These are phyloP conservation scores for Chrysochloris asiatica DNA, from an alignment of 2,113 vertebrate species.

Conservation along the genomic window DNA sequence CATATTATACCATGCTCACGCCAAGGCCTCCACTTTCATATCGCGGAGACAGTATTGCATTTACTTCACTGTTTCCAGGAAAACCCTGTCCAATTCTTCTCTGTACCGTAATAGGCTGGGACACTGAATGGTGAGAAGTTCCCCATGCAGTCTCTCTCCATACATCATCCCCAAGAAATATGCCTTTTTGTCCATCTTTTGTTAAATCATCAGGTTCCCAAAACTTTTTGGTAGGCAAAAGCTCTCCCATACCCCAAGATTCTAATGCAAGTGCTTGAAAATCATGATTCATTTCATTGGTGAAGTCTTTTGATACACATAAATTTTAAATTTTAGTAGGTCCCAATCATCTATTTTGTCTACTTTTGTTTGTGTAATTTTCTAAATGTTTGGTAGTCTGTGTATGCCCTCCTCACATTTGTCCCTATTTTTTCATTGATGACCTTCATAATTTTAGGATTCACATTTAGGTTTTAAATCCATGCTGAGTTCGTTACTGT, in stretches of 20 bases:
- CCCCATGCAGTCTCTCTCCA: constrained; percentile 99
- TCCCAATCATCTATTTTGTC: too few relatives aligned
- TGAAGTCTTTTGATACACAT: too few relatives aligned
- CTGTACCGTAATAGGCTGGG: constrained; percentile 92
- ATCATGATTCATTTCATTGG: too few relatives aligned
- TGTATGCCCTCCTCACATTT: too few relatives aligned
- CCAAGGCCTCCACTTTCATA: constrained; percentile 91
- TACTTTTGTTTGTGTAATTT: too few relatives aligned
- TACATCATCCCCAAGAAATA: constrained; percentile 95
- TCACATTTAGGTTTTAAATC: too few relatives aligned
- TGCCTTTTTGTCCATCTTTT: constrained; percentile 99
- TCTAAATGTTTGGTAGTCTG: too few relatives aligned
- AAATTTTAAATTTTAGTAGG: too few relatives aligned
- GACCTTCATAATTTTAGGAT: too few relatives aligned
- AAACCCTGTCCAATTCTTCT: constrained; percentile 90
- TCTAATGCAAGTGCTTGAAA: constrained; percentile 93
- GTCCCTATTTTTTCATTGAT: too few relatives aligned
- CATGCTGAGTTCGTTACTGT: too few relatives aligned
- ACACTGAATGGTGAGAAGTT: constrained; percentile 92
- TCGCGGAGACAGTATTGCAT: constrained; percentile 90
- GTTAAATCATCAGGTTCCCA: constrained; percentile 98
- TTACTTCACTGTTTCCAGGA: constrained; percentile 91
- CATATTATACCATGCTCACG: constrained; percentile 94
- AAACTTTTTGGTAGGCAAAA: constrained; percentile 98
- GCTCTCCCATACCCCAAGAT: constrained; percentile 94